These are phyloP conservation scores for Netelia virgata DNA, from an alignment of 2,888 invertebrate species.

Conservation along the genomic window DNA sequence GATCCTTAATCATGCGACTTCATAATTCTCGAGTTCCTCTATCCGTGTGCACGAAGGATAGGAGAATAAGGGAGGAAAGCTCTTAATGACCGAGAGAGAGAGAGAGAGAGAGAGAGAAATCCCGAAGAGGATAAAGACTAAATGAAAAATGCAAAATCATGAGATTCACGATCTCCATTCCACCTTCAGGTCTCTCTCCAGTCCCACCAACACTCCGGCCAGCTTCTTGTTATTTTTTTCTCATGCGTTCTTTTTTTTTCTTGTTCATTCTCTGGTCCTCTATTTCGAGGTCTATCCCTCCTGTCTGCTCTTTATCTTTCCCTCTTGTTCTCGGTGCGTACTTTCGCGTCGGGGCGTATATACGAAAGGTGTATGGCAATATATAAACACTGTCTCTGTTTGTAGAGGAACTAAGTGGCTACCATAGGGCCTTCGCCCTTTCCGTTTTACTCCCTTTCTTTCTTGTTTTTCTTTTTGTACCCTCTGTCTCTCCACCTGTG, in stretches of 20 bases:
- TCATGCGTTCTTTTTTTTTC: constrained; percentile 8
- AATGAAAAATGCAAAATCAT: constrained; percentile 63
- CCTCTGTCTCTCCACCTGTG: constrained; percentile 34
- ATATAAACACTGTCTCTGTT: constrained; percentile 68
- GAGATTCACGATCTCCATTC: constrained; percentile 49
- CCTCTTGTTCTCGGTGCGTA: constrained; percentile 17
- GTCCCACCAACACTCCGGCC: neutral
- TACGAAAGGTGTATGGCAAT: neutral
- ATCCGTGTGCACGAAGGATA: neutral
- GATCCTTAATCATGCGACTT: neutral
- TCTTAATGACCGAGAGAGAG: constrained; percentile 21
- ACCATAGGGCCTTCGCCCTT: constrained; percentile 58
- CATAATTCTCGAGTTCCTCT: neutral
- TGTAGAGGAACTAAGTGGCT: constrained; percentile 78
- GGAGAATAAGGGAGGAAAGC: constrained; percentile 18
- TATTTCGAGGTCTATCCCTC: neutral
- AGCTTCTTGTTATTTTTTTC: constrained; percentile 1
- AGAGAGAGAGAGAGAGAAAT: constrained; percentile 6
- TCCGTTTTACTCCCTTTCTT: constrained; percentile 1
- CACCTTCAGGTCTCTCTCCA: neutral
- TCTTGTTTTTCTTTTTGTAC: neutral
- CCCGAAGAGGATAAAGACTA: constrained; percentile 51
- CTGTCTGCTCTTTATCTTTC: constrained; percentile 10
- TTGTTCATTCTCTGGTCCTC: neutral
- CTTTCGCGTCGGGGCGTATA: neutral